Percentiles rank a stretch among this genome's conserved stretches.
Conservation (phyloP, 2,797 vertebrate species). For the Hydrolagus colliei region DNA sequence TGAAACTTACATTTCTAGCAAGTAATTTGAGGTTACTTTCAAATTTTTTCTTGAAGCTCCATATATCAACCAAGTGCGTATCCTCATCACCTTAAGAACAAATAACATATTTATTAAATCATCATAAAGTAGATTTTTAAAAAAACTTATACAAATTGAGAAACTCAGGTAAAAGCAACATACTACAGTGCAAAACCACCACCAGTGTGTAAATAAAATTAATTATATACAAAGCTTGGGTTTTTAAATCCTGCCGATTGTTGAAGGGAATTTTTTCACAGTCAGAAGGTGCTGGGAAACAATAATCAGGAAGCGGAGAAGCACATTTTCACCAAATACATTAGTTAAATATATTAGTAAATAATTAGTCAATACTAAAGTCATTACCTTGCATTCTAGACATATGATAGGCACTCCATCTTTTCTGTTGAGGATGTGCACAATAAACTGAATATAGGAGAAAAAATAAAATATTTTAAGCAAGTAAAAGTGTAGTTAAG, state of each 20-base stretch:
- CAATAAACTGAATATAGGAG: conserved; percentile 60
- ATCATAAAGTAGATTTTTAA: neutral
- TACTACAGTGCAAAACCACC: too few species aligned
- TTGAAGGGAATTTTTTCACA: too few species aligned
- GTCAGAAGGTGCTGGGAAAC: too few species aligned
- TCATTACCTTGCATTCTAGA: conserved; percentile 60
- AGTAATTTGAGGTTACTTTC: conserved; percentile 65
- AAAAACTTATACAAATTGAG: too few species aligned
- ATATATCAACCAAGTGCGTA: conserved; percentile 56
- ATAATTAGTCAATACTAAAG: conserved; percentile 28
- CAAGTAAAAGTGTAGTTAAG: too few species aligned
- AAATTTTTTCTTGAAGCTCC: conserved; percentile 69
- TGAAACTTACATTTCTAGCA: conserved; percentile 70
- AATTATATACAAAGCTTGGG: too few species aligned
- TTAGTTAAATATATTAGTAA: neutral
- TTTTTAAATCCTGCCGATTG: too few species aligned
- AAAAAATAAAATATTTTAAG: too few species aligned
- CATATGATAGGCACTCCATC: conserved; percentile 78
- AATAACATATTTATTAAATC: neutral
- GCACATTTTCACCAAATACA: too few species aligned
- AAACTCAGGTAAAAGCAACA: too few species aligned
- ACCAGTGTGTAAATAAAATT: too few species aligned
- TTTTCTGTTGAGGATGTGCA: conserved; percentile 59
- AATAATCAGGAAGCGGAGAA: too few species aligned
- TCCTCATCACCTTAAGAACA: conserved; percentile 51